Conservation (phyloP, 2,888 invertebrate species). For the Agrilus cyanescens region DNA sequence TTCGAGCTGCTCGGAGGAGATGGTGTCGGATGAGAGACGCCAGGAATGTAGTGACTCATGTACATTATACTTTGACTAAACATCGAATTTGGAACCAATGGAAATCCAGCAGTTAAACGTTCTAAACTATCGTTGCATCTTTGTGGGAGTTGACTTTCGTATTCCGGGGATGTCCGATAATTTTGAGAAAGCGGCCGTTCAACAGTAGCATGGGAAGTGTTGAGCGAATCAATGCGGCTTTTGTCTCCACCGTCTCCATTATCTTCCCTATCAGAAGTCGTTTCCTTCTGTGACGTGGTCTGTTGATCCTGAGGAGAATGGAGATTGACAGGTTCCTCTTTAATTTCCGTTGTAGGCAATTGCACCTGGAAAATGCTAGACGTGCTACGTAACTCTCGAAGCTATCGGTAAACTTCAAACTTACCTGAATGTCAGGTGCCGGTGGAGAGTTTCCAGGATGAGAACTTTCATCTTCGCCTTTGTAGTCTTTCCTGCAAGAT, state of each 20-base stretch:
- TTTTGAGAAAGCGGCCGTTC: constrained; percentile 24
- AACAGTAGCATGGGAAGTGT: constrained; percentile 20
- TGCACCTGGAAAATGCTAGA: constrained; percentile 26
- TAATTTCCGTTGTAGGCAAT: constrained; percentile 26
- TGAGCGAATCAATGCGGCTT: constrained; percentile 20
- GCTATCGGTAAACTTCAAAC: constrained; percentile 13
- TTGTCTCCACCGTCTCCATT: constrained; percentile 29
- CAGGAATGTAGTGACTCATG: constrained; percentile 78
- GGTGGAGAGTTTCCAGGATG: constrained; percentile 21
- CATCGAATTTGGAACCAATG: constrained; percentile 78
- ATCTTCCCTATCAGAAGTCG: constrained; percentile 31
- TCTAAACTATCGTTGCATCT: constrained; percentile 31
- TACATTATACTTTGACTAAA: constrained; percentile 85
- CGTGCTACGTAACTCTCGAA: background rate
- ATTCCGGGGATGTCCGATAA: constrained; percentile 29
- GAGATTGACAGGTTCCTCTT: constrained; percentile 31
- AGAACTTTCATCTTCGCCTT: constrained; percentile 24
- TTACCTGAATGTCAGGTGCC: constrained; percentile 30
- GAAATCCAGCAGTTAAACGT: constrained; percentile 46
- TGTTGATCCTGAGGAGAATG: constrained; percentile 40
- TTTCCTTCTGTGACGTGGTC: constrained; percentile 45
- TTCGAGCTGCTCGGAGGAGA: constrained; percentile 48
- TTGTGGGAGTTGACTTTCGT: constrained; percentile 23
- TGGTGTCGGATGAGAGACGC: constrained; percentile 38
- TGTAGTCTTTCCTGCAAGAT: constrained; percentile 42